These are phyloP conservation scores for Xiphias gladius DNA, from an alignment of 2,113 vertebrate genomes.

Conservation along the genomic window DNA sequence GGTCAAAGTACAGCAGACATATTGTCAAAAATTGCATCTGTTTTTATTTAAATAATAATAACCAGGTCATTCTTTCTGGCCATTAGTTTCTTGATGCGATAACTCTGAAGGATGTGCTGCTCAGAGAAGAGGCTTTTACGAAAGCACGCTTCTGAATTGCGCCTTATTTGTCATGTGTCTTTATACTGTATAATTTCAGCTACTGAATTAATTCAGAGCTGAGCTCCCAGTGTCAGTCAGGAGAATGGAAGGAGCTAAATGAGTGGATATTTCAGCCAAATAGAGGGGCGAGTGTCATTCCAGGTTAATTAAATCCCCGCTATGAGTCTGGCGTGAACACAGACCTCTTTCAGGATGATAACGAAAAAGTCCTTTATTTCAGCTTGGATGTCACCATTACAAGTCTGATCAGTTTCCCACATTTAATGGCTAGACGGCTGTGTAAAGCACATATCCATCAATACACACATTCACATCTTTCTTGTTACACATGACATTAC, in stretches of 20 bases:
- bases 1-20: slow-evolving; percentile 15
- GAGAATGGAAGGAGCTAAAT: slow-evolving; percentile 70
- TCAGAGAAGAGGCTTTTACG: slow-evolving; percentile 46
- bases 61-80: slow-evolving; percentile 61
- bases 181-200: slow-evolving; percentile 71
- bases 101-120: slow-evolving; percentile 51
- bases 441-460: slow-evolving; percentile 2
- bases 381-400: slow-evolving; percentile 2
- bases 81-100: slow-evolving; percentile 53
- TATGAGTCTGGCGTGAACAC: slow-evolving; percentile 53
- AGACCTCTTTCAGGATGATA: slow-evolving; percentile 51
- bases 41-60: slow-evolving; percentile 49
- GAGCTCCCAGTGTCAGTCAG: slow-evolving; percentile 57
- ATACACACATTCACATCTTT: neutral
- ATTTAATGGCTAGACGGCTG: neutral
- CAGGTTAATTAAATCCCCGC: slow-evolving; percentile 77
- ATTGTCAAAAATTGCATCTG: slow-evolving; percentile 42
- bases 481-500: neutral
- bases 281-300: slow-evolving; percentile 58
- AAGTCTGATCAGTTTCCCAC: slow-evolving; percentile 30
- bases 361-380: slow-evolving; percentile 40
- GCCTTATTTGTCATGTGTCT: slow-evolving; percentile 76
- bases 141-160: slow-evolving; percentile 44
- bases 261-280: slow-evolving; percentile 69
- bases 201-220: slow-evolving; percentile 61